phyloP scores from a whole-genome alignment of 2,888 invertebrate genomes.

The Andricus quercusramuli region DNA sequence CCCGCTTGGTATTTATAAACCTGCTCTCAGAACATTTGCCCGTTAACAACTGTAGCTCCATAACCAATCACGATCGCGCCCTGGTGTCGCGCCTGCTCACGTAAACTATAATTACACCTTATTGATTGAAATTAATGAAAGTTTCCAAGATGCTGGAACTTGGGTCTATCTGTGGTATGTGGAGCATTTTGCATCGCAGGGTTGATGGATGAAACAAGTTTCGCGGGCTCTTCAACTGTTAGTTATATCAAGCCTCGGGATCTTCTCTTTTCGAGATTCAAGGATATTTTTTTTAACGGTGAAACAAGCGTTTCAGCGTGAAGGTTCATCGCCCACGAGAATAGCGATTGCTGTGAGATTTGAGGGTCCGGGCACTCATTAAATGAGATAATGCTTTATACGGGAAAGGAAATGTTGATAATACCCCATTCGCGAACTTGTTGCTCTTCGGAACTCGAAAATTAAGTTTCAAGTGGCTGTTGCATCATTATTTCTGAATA shows the following conservation, averaged over 20 bases:
- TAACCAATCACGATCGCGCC: conserved; percentile 17
- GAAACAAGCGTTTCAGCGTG: conserved; percentile 4
- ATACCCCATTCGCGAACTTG: conserved; percentile 17
- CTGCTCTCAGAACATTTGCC: conserved; percentile 23
- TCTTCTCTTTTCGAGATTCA: neutral
- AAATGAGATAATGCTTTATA: conserved; percentile 3
- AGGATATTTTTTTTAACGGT: neutral
- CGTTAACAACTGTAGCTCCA: neutral
- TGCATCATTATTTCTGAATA: conserved; percentile 9
- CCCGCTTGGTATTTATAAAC: conserved; percentile 26
- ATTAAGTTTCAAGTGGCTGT: conserved; percentile 70
- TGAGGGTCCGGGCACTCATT: conserved; percentile 11
- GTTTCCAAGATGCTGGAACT: neutral
- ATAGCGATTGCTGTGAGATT: neutral
- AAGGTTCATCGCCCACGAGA: conserved; percentile 35
- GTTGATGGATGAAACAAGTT: conserved; percentile 22
- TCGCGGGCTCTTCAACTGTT: neutral
- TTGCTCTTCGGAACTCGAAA: conserved; percentile 45
- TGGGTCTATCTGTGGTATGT: neutral
- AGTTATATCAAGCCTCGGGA: neutral
- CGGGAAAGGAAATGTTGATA: conserved; percentile 25
- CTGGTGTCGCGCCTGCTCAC: conserved; percentile 8
- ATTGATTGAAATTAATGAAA: conserved; percentile 2
- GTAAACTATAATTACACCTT: conserved; percentile 16
- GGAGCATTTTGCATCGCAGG: neutral